A percentile compares a stretch with the other conserved stretches of the same genome.
These are phyloP conservation scores for Shargacucullia verbasci DNA, from an alignment of 2,888 invertebrate species.

Conservation along the genomic window DNA sequence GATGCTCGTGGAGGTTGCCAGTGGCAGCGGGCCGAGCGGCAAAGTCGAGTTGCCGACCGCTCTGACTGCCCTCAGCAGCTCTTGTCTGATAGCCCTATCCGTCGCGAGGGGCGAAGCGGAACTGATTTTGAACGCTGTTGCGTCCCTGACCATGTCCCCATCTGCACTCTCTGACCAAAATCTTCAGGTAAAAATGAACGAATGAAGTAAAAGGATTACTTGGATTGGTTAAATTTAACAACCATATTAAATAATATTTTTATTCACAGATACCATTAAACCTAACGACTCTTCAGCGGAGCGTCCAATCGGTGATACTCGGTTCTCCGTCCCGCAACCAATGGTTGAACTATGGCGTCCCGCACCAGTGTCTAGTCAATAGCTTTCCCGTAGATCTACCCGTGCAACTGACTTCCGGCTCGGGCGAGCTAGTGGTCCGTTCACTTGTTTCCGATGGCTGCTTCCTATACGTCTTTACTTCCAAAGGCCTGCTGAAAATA, in stretches of 20 bases:
- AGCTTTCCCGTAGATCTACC: constrained; percentile 89
- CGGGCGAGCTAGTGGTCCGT: constrained; percentile 79
- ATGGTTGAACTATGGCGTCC: constrained; percentile 97
- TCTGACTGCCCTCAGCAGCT: constrained; percentile 96
- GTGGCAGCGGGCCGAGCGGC: constrained; percentile 84
- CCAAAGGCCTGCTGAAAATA: constrained; percentile 96
- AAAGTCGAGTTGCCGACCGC: constrained; percentile 89
- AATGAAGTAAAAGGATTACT: background rate
- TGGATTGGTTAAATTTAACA: background rate
- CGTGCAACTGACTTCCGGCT: constrained; percentile 68
- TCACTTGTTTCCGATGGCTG: constrained; percentile 97
- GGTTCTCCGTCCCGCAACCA: constrained; percentile 95
- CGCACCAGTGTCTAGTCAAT: constrained; percentile 92
- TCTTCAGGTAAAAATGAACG: constrained; percentile 90
- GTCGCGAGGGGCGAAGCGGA: constrained; percentile 98
- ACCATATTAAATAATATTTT: background rate
- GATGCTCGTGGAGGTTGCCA: constrained; percentile 94
- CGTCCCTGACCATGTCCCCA: constrained; percentile 96
- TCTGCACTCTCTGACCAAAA: constrained; percentile 93
- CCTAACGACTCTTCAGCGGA: constrained; percentile 95
- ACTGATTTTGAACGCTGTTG: constrained; percentile 95
- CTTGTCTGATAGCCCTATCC: constrained; percentile 96
- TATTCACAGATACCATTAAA: constrained; percentile 93
- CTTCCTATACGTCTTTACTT: constrained; percentile 95
- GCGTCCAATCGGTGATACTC: constrained; percentile 95